Evolutionary conservation across 2,113 vertebrate genomes (phyloP), one percentile per base, ranked within the genome.

Genomic region (Cygnus buccinator): DNA sequence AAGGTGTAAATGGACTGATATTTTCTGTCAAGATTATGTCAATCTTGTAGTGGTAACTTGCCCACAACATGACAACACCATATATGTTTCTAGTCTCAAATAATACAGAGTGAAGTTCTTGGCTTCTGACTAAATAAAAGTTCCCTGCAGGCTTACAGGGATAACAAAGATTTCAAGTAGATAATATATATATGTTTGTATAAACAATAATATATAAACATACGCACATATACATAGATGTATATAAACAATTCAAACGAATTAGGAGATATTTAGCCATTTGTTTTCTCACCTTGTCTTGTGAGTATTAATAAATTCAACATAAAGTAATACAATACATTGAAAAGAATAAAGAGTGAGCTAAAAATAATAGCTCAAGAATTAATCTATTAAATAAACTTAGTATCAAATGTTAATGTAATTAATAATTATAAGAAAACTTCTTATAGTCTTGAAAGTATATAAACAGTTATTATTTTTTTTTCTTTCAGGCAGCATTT

Each of bases 161-260:
- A 50, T 41, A 82, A 46, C 1, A 86, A 73, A 66, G 22, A 54
- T 70, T 84, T 85, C 12, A 70, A 33, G 33, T 35, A 43, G 48
- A 8, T 58, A 28, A 22, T 46, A 21, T 5, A 33, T 35, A 28
- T 50, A 8, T 21, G 3, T 50, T 77, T 59, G 9, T 0, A 1
- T 62, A 15, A 5, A 4, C n/a, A 44, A 44, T 44, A 44, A 8
- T 15, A 10, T 59, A 15, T 21, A 61, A 37, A 29, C 5, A 41
- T 11, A 33, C 3, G 25, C 5, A 10, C 1, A 23, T 0, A 4
- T 12, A 21, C 5, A 6, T 5, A 44, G 43, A 43, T 29, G 4
- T 50, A 41, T 50, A 41, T 31, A 44, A 82, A 59, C 11, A 59
- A 9, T 65, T 78, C 7, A 43, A 70, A 93, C 23, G 23, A 93